phyloP scores from a whole-genome alignment of 2,113 vertebrate species.

The Phyllostomus discolor region DNA sequence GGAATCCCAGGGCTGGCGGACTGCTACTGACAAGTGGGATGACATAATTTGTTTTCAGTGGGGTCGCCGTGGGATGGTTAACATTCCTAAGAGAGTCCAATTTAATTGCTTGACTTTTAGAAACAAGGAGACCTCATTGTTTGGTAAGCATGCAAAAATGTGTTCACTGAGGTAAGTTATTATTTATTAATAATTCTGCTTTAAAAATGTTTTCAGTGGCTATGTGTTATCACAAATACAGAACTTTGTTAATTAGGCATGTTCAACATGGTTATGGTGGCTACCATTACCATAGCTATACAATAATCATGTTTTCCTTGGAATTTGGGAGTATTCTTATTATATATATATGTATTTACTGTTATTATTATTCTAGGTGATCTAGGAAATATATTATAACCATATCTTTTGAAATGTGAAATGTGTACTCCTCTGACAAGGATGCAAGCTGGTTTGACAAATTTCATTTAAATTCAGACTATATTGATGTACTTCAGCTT shows the following conservation, averaged over 20 bases:
- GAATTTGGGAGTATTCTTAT: not conserved
- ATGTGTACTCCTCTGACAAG: not conserved
- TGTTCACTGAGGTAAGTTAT: slow-evolving; percentile 12
- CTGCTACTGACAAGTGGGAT: not conserved
- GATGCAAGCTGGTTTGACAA: not conserved
- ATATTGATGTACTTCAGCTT: not conserved
- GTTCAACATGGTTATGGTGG: not conserved
- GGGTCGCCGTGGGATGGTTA: not conserved
- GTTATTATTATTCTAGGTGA: not conserved
- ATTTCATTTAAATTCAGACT: not conserved
- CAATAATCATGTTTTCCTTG: not conserved
- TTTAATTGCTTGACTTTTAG: slow-evolving; percentile 40
- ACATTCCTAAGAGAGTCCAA: not conserved
- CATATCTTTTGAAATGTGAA: not conserved
- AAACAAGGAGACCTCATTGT: not conserved
- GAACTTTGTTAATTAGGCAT: not conserved
- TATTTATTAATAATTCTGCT: not conserved
- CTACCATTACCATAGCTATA: not conserved
- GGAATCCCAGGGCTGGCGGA: not conserved
- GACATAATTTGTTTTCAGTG: not conserved
- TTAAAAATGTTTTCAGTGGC: not conserved
- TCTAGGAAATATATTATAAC: not conserved
- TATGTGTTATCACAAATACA: not conserved
- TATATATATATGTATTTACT: not conserved
- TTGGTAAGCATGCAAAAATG: not conserved